These are phyloP conservation scores for Conus canariensis DNA, from an alignment of 2,888 invertebrate genomes.

Conservation along the genomic window DNA sequence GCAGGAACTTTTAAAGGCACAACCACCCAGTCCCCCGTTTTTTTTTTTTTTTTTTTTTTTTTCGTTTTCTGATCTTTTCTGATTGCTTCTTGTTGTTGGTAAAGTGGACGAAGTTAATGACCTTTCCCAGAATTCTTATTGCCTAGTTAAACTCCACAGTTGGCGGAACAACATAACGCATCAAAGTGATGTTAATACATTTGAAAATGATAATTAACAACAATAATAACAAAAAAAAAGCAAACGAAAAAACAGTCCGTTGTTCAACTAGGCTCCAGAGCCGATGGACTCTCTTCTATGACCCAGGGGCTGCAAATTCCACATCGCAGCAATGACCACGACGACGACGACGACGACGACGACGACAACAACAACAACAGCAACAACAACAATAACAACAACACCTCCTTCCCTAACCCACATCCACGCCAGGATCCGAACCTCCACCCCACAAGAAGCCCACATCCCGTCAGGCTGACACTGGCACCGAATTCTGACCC, in stretches of 20 bases:
- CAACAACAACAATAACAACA: background rate
- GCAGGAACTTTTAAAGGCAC: background rate
- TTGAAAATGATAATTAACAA: no score
- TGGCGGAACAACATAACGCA: no score
- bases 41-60: no score
- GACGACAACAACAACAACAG: background rate
- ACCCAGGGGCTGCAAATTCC: background rate
- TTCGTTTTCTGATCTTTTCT: no score
- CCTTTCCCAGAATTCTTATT: no score
- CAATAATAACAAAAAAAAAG: background rate
- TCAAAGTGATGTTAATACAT: no score
- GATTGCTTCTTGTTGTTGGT: no score
- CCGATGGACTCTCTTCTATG: background rate
- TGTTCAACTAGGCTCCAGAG: slow-evolving; percentile 12
- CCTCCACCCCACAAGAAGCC: background rate
- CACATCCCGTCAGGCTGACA: background rate
- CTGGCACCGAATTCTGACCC: background rate
- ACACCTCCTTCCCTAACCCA: background rate
- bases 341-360: background rate
- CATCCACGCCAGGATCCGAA: background rate
- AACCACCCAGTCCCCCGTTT: background rate
- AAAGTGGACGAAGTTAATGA: no score
- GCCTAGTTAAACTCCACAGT: no score
- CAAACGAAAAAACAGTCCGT: background rate
- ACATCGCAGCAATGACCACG: background rate